These are phyloP conservation scores for Raja brachyura DNA, from an alignment of 2,113 vertebrate genomes.

Conservation along the genomic window DNA sequence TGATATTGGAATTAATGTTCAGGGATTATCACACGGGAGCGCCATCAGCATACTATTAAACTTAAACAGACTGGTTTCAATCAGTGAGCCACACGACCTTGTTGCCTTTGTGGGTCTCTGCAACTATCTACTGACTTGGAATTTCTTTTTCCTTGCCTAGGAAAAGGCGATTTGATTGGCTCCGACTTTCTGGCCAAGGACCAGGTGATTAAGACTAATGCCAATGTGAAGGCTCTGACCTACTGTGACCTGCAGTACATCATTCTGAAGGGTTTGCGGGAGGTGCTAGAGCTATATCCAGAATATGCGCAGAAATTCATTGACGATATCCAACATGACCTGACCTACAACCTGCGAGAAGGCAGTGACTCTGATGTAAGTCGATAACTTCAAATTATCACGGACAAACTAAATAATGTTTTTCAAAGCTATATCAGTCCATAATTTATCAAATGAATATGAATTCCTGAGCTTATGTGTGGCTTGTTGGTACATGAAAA, in stretches of 20 bases:
- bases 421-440: background rate
- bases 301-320: conserved; percentile 72
- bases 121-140: background rate
- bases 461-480: background rate
- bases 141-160: conserved; percentile 45
- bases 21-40: background rate
- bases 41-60: background rate
- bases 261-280: conserved; percentile 66
- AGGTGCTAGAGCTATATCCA: conserved; percentile 67
- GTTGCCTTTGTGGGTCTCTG: background rate
- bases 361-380: conserved; percentile 63
- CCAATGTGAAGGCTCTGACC: conserved; percentile 71
- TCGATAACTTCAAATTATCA: conserved; percentile 34
- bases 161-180: conserved; percentile 70
- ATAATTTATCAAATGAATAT: background rate
- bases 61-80: background rate
- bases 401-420: no score
- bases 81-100: background rate
- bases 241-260: conserved; percentile 75
- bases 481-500: background rate
- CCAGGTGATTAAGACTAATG: conserved; percentile 72
- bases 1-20: background rate
- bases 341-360: conserved; percentile 70
- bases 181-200: conserved; percentile 67
- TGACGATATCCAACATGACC: conserved; percentile 71